Evolutionary conservation across 2,888 invertebrate genomes (phyloP).

Genomic region (Stenchaetothrips biformis): DNA sequence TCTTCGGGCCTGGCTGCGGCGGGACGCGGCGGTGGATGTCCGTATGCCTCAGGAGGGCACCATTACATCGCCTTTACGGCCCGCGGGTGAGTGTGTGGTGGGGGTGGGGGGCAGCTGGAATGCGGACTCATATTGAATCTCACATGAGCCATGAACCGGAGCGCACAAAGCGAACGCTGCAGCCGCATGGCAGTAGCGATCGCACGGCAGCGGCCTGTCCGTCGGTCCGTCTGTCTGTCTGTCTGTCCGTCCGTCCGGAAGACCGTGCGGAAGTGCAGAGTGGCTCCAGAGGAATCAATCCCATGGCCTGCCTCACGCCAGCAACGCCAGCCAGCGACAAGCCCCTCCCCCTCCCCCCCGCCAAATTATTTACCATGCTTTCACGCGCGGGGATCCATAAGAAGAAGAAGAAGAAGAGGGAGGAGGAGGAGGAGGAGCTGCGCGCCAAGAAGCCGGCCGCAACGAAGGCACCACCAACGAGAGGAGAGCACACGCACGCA

Average conservation of each 20-base stretch:
- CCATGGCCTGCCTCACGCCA: neutral
- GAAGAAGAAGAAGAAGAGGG: neutral
- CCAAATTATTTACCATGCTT: slow-evolving; percentile 19
- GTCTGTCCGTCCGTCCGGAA: neutral
- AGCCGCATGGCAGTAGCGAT: too few species aligned
- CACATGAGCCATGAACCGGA: slow-evolving; percentile 4
- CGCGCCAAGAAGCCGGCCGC: neutral
- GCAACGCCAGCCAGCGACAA: neutral
- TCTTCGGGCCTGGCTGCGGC: neutral
- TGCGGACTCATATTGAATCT: slow-evolving; percentile 13
- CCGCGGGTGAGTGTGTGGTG: neutral
- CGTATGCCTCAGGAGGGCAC: neutral
- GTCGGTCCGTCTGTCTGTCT: neutral
- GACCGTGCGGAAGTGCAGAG: neutral
- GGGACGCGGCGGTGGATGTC: neutral
- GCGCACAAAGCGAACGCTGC: neutral
- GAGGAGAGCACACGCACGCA: too few species aligned
- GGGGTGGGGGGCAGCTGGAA: neutral
- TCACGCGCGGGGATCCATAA: neutral
- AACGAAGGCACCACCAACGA: too few species aligned
- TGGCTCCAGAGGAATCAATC: slow-evolving; percentile 10
- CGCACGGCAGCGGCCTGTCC: neutral
- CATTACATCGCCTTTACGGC: slow-evolving; percentile 1
- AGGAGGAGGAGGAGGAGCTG: neutral
- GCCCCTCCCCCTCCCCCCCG: neutral